Base-by-base conservation (phyloP, 2,888 invertebrate species). In the Tetragonisca angustula region DNA sequence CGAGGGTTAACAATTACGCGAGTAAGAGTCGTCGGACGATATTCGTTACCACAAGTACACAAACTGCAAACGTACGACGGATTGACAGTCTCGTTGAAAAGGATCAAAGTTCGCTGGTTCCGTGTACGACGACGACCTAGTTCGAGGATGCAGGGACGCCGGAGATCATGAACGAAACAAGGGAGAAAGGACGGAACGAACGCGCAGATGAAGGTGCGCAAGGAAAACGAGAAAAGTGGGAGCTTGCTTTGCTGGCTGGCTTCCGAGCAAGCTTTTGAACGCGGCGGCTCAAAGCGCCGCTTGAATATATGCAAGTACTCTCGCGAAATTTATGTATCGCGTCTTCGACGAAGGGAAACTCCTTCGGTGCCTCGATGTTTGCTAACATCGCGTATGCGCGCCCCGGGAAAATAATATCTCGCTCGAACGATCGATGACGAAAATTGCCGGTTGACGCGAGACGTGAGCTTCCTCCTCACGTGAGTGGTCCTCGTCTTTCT, bases 251-350 rank as follows among this genome's bases (percentile, higher is more conserved):
- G 73, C 71, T 54, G 50, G 15, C 67, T 71, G 71, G 71, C 54
- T 64, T 81, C 68, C 64, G 62, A 59, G 62, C 49, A 36, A 78
- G 75, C 81, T 81, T 85, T 81, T 76, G 86, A 81, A 78, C 81
- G 67, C 43, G 69, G 24, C 52, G 32, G 68, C 65, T 79, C 78
- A 64, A 85, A 86, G 78, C 78, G 64, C 76, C 73, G n/a, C 78
- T 81, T 65, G 75, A 81, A 86, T 86, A 76, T 74, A 73, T 78
- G 69, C 72, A 76, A 74, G 81, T 71, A 67, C 75, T 78, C 71
- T 50, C 61, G 19, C 62, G 49, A 79, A 79, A 84, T 84, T 84
- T 84, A 84, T 73, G 84, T 84, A 79, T 84, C 84, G 54, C 70
- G 71, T 72, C 62, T 68, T 27, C 65, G 32, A 43, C 61, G 43